Evolutionary conservation across 2,888 invertebrate genomes (phyloP).

Genomic region (Mimumesa dahlbomi): DNA sequence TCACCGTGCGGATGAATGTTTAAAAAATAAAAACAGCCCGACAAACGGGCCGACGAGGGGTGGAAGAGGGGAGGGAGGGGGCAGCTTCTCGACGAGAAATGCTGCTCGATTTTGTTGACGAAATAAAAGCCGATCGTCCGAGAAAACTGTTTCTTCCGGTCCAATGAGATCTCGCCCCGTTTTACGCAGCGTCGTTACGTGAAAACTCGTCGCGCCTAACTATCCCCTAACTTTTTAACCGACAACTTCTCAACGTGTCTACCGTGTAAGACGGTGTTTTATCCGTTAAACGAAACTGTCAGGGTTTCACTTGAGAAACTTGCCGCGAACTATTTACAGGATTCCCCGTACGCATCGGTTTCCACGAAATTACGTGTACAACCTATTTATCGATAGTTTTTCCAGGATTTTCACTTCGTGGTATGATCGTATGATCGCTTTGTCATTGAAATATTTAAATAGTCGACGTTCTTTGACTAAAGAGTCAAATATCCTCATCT

Average conservation of each 20-base stretch:
- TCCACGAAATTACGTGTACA: too few species aligned
- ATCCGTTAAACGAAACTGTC: slow-evolving; percentile 25
- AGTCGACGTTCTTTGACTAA: too few species aligned
- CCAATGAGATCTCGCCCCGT: slow-evolving; percentile 22
- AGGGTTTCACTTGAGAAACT: too few species aligned
- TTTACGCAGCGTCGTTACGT: slow-evolving; percentile 34
- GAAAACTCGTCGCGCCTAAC: slow-evolving; percentile 40
- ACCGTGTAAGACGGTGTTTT: slow-evolving; percentile 15
- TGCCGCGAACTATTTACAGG: too few species aligned
- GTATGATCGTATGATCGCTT: background rate
- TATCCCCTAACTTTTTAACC: slow-evolving; percentile 57
- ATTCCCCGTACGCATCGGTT: too few species aligned
- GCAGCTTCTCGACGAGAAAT: too few species aligned
- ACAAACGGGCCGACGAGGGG: background rate
- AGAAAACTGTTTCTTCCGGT: slow-evolving; percentile 30
- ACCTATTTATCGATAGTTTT: too few species aligned
- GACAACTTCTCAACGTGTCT: slow-evolving; percentile 26
- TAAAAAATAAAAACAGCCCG: too few species aligned
- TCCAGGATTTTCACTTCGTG: background rate
- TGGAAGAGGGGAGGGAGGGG: background rate
- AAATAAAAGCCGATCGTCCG: slow-evolving; percentile 41
- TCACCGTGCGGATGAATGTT: too few species aligned
- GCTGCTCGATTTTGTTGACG: slow-evolving; percentile 6
- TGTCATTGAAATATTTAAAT: background rate
- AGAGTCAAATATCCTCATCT: too few species aligned